Conservation (phyloP, 2,113 vertebrate genomes). For the Muscicapa adusta region DNA sequence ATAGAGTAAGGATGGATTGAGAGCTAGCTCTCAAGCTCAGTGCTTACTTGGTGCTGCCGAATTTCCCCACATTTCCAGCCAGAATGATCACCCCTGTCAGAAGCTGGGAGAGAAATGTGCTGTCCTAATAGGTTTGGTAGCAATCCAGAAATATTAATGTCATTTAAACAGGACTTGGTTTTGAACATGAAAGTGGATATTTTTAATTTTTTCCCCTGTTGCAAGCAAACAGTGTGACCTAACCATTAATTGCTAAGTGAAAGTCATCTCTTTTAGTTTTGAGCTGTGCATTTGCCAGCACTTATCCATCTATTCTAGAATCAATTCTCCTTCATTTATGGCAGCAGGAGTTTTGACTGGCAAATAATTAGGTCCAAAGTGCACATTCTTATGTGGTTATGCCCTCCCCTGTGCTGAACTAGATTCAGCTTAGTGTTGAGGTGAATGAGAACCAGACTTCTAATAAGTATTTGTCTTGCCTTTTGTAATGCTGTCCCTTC, state of each 20-base stretch:
- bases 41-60: background rate
- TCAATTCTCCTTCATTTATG: background rate
- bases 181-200: background rate
- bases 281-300: background rate
- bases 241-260: background rate
- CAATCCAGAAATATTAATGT: background rate
- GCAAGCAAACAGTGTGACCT: background rate
- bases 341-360: background rate
- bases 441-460: background rate
- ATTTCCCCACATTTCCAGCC: background rate
- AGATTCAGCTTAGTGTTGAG: background rate
- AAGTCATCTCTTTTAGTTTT: background rate
- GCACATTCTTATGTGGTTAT: background rate
- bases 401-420: background rate
- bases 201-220: background rate
- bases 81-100: fast-evolving
- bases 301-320: background rate
- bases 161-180: background rate
- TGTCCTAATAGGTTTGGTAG: background rate
- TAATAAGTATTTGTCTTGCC: background rate
- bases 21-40: background rate
- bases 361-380: background rate
- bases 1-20: background rate
- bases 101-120: background rate
- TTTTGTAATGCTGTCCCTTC: background rate